Percentiles rank a stretch among this genome's conserved stretches.
phyloP scores from a whole-genome alignment of 2,797 vertebrate species.

The Darevskia mixta region DNA sequence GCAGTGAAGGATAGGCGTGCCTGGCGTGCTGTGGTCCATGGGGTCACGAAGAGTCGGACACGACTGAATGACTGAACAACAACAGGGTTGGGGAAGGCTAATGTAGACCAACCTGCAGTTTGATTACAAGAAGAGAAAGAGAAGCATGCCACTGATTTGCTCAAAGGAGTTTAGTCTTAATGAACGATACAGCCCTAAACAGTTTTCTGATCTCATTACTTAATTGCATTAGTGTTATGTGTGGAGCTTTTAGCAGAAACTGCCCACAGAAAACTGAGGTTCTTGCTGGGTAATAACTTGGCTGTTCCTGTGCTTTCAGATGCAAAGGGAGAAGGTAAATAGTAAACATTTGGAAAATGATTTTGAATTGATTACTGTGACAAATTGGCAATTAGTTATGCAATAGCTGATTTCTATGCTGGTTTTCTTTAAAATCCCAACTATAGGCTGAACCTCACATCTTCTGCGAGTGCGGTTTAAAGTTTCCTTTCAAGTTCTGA shows the following conservation, averaged over 20 bases:
- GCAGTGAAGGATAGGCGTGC: too few relatives aligned
- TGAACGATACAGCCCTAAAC: background rate
- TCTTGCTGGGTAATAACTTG: background rate
- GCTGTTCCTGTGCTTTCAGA: background rate
- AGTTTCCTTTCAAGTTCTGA: background rate
- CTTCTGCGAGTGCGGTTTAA: background rate
- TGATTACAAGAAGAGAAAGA: conserved; percentile 5
- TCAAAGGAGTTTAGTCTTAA: conserved; percentile 31
- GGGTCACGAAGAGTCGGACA: too few relatives aligned
- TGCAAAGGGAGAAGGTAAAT: conserved; percentile 6
- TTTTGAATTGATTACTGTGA: conserved; percentile 34
- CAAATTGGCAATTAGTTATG: conserved; percentile 36
- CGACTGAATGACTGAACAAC: too few relatives aligned
- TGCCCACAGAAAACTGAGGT: conserved; percentile 8
- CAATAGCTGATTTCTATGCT: background rate
- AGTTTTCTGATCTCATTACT: conserved; percentile 4
- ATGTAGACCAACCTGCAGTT: background rate
- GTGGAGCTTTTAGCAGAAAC: conserved; percentile 34
- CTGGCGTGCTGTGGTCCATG: too few relatives aligned
- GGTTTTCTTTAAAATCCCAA: background rate
- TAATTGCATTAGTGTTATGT: conserved; percentile 34
- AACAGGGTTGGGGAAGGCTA: too few relatives aligned
- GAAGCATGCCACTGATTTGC: conserved; percentile 36
- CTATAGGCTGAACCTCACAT: background rate
- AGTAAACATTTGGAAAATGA: conserved; percentile 1